phyloP scores from a whole-genome alignment of 2,113 vertebrate genomes.

The Rana temporaria region DNA sequence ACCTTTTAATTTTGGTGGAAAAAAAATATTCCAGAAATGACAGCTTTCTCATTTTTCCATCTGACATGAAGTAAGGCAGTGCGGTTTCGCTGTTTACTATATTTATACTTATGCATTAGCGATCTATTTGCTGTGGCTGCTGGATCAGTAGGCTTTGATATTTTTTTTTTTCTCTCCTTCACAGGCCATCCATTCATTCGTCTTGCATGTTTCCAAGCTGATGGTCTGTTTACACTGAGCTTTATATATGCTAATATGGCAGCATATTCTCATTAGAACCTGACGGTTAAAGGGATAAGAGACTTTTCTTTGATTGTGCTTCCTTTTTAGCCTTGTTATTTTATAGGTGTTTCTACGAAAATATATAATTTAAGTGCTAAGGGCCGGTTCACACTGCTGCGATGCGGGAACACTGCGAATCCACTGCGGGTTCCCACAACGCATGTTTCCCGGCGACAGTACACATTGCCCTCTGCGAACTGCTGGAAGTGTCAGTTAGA shows the following conservation, averaged over 20 bases:
- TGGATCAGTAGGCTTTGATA: neutral
- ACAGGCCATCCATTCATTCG: conserved; percentile 31
- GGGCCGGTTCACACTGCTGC: too few species aligned
- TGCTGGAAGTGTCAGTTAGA: too few species aligned
- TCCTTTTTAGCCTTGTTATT: too few species aligned
- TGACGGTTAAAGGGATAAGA: neutral
- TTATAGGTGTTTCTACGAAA: too few species aligned
- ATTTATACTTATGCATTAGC: conserved; percentile 7
- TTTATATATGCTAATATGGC: neutral
- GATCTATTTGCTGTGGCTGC: conserved; percentile 12
- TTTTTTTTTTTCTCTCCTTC: neutral
- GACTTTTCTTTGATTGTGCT: too few species aligned
- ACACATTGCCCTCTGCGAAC: too few species aligned
- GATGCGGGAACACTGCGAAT: too few species aligned
- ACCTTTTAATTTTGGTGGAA: conserved; percentile 20
- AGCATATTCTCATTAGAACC: conserved; percentile 5
- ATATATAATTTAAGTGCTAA: too few species aligned
- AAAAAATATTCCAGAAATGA: conserved; percentile 30
- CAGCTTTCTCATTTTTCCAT: conserved; percentile 42
- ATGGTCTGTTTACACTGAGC: conserved; percentile 16
- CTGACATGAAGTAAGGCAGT: conserved; percentile 27
- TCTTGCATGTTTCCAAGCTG: neutral
- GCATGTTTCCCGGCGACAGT: too few species aligned
- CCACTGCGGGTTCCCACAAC: too few species aligned
- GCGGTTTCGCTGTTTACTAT: conserved; percentile 27